Evolutionary conservation across 2,888 invertebrate species (phyloP), one percentile per base, ranked within the genome.

Genomic region (Brachynemurus nebulosus): DNA sequence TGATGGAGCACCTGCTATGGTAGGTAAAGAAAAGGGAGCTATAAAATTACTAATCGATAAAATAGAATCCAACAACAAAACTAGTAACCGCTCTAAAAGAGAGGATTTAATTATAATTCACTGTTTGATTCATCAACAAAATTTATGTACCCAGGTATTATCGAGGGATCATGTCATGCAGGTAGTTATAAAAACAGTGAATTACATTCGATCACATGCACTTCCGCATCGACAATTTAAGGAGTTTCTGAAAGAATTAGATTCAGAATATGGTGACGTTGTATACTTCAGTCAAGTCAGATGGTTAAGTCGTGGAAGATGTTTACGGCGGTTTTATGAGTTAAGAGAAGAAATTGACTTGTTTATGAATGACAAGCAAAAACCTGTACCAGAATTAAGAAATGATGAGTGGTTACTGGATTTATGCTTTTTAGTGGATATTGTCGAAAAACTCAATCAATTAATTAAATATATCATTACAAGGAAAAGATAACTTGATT

Each of bases 171-270:
- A 43, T 43, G 43, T 43, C 37, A 43, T 43, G 43, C 35, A 43
- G 43, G 43, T 43, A 43, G 43, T 43, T 43, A 43, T 36, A 37
- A 43, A 43, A 43, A 37, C 43, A 35, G 43, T 43, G 37, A 43
- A 36, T 43, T 43, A 37, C 14, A 43, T 43, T 37, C 35, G 36
- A 43, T 43, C 43, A 37, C 19, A 43, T 43, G 14, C 43, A 20
- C 18, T 21, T 23, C 23, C 23, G 23, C 40, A 40, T 27, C 23
- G 40, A 40, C 23, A 12, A 40, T 40, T 40, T 16, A 40, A 40
- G 27, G 27, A 25, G 14, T 25, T 27, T 40, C 27, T 40, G 9
- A n/a, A 12, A 40, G 12, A 40, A 40, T 25, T 40, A n/a, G 27
- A 25, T n/a, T 12, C 27, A 12, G 27, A 40, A 27, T 40, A 40